Evolutionary conservation across 2,797 vertebrate species (phyloP).

Genomic region (Avahi laniger): DNA sequence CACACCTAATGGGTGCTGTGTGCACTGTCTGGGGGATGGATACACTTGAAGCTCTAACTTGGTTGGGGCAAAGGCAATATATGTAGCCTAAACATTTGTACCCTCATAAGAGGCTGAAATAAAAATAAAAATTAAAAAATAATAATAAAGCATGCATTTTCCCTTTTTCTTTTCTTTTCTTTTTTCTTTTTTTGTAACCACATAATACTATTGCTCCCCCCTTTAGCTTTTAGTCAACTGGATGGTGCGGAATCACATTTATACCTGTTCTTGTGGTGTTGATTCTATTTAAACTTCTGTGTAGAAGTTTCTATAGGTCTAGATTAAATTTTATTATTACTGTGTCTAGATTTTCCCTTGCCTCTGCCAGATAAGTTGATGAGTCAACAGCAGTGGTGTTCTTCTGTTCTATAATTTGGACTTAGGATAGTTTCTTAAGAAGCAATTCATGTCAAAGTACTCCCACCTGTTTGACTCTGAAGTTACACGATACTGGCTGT

Average conservation of each 20-base stretch:
- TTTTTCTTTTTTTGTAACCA: not conserved
- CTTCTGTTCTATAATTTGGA: not conserved
- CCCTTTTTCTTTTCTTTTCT: too few relatives aligned
- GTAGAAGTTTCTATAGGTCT: not conserved
- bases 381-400: not conserved
- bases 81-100: too few relatives aligned
- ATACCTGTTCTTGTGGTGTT: too few relatives aligned
- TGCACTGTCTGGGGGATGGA: rapidly evolving
- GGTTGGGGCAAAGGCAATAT: too few relatives aligned
- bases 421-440: not conserved
- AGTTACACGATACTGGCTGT: not conserved
- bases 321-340: not conserved
- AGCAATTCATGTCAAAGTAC: not conserved
- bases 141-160: not conserved
- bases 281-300: not conserved
- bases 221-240: not conserved
- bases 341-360: not conserved
- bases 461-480: not conserved
- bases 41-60: too few relatives aligned
- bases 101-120: too few relatives aligned
- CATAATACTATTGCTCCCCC: rapidly evolving
- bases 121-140: too few relatives aligned
- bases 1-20: too few relatives aligned
- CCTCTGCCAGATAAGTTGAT: not conserved
- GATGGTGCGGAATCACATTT: not conserved